Conservation (phyloP, 2,113 vertebrate species). For the Bubo scandiacus region DNA sequence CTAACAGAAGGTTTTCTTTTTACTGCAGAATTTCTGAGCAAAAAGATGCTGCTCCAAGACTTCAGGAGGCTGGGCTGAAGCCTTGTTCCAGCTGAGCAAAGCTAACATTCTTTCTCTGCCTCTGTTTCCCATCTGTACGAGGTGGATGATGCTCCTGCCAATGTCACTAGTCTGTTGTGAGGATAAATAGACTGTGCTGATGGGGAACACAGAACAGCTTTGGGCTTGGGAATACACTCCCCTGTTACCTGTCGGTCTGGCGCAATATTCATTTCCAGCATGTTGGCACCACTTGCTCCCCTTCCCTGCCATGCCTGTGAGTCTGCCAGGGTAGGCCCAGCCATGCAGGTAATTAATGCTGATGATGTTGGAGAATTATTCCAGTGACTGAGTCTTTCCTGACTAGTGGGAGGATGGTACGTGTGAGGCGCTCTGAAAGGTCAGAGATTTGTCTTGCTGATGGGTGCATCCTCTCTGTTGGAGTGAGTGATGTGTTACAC, state of each 20-base stretch:
- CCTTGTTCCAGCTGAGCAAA: background rate
- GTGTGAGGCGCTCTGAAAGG: background rate
- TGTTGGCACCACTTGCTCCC: background rate
- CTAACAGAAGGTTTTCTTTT: background rate
- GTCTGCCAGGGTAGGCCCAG: background rate
- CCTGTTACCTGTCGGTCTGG: background rate
- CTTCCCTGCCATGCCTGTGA: background rate
- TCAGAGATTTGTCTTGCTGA: background rate
- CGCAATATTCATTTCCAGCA: rapidly evolving
- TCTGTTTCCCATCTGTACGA: background rate
- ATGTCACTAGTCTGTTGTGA: background rate
- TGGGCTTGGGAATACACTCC: background rate
- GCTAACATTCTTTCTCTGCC: background rate
- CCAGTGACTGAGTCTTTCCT: background rate
- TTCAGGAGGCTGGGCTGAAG: background rate
- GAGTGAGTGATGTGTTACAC: background rate
- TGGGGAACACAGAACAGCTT: background rate
- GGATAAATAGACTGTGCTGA: background rate
- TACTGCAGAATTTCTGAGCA: background rate
- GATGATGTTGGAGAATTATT: background rate
- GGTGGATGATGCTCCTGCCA: background rate
- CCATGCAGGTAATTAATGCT: background rate
- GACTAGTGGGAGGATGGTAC: background rate
- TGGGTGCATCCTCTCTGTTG: background rate
- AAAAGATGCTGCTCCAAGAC: background rate